Percentiles rank a stretch among this genome's conserved stretches.
Evolutionary conservation across 2,797 vertebrate genomes (phyloP).

Genomic region (Falco columbarius): DNA sequence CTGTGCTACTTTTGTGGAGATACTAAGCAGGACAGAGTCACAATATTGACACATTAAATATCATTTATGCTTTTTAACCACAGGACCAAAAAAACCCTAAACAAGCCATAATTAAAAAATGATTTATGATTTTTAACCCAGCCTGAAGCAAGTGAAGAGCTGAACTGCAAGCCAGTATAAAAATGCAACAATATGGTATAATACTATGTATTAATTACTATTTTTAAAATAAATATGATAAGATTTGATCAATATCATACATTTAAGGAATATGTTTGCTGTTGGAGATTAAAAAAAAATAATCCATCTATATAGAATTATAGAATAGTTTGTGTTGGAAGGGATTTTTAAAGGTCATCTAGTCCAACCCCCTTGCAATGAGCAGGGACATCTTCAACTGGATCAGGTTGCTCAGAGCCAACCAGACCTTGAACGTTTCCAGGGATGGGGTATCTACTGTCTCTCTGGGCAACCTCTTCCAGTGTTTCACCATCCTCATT

Average conservation of each 20-base stretch:
- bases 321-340: background rate
- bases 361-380: background rate
- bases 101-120: background rate
- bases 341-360: background rate
- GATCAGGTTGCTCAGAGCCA: background rate
- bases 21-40: background rate
- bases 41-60: background rate
- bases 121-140: background rate
- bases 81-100: background rate
- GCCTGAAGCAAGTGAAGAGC: background rate
- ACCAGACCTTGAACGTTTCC: background rate
- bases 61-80: background rate
- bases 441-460: background rate
- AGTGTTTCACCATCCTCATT: background rate
- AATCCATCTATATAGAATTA: background rate
- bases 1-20: background rate
- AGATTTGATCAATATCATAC: background rate
- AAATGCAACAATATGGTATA: background rate
- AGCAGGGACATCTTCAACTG: background rate
- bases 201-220: background rate
- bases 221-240: background rate
- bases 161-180: background rate
- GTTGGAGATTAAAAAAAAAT: background rate
- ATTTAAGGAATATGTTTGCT: background rate
- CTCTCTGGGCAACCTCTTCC: background rate